These are phyloP conservation scores for Xestia ashworthii DNA, from an alignment of 2,888 invertebrate genomes.

Conservation along the genomic window DNA sequence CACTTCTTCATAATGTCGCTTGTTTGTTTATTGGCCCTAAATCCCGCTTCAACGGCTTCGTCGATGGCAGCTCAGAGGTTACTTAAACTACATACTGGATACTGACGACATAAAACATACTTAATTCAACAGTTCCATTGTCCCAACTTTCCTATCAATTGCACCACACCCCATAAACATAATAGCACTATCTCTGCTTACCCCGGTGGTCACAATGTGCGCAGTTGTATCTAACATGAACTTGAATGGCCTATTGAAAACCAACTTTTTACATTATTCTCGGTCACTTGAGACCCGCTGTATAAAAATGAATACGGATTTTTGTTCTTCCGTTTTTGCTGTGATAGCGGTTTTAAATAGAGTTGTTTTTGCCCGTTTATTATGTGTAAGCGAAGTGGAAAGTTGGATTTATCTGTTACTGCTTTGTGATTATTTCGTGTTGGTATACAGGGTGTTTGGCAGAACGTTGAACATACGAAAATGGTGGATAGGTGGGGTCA, in stretches of 20 bases:
- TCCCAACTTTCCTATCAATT: conserved; percentile 23
- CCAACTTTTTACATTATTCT: conserved; percentile 72
- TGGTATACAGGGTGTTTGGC: too few species aligned
- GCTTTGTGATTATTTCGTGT: neutral
- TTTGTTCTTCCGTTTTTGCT: conserved; percentile 27
- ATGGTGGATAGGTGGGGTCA: too few species aligned
- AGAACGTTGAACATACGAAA: too few species aligned
- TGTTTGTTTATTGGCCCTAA: neutral
- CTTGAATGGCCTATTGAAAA: conserved; percentile 82
- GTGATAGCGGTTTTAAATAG: conserved; percentile 43
- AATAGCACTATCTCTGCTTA: conserved; percentile 76
- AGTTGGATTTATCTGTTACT: conserved; percentile 31
- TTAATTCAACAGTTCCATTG: neutral
- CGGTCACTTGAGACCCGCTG: conserved; percentile 68
- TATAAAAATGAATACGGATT: conserved; percentile 56
- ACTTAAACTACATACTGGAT: neutral
- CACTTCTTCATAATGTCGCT: neutral
- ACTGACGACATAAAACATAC: neutral
- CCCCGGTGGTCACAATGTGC: conserved; percentile 72
- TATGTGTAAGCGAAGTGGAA: conserved; percentile 15
- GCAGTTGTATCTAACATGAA: conserved; percentile 76
- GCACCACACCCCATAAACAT: conserved; percentile 59
- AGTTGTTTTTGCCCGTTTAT: conserved; percentile 24
- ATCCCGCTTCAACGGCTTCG: neutral
- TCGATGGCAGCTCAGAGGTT: neutral